A percentile compares a stretch with the other conserved stretches of the same genome.
Conservation (phyloP, 1,140 invertebrate species). For the Nebria ingens region DNA sequence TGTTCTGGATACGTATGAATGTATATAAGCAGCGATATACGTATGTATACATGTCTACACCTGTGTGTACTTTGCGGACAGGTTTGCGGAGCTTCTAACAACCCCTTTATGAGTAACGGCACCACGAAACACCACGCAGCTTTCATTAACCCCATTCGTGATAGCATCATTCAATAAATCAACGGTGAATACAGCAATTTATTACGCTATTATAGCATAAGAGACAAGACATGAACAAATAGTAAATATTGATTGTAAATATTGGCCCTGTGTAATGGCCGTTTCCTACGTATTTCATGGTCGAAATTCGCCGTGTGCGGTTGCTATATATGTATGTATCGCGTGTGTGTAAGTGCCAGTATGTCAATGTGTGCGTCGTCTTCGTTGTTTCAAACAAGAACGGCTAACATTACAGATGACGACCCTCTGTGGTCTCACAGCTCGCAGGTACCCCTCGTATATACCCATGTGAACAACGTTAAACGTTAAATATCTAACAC, state of each 20-base stretch:
- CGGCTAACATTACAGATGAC: no score
- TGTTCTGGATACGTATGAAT: no score
- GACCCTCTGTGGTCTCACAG: no score
- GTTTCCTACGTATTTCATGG: background rate
- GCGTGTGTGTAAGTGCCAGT: background rate
- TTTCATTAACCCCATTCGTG: constrained; percentile 12
- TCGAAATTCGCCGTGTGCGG: no score
- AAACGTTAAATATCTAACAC: no score
- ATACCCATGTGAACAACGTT: no score
- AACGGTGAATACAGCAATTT: constrained; percentile 24
- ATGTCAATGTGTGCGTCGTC: no score
- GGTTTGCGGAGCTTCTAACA: background rate
- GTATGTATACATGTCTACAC: background rate
- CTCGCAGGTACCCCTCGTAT: no score
- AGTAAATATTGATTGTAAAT: constrained; percentile 25
- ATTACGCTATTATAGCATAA: constrained; percentile 23
- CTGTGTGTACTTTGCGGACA: background rate
- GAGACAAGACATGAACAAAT: constrained; percentile 24
- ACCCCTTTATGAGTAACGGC: constrained; percentile 6
- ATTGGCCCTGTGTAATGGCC: constrained; percentile 21
- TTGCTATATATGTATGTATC: background rate
- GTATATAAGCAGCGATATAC: no score
- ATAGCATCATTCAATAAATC: constrained; percentile 25
- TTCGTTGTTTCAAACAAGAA: no score
- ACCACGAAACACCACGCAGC: background rate